Evolutionary conservation across 2,797 vertebrate genomes (phyloP), one percentile per base, ranked within the genome.

Genomic region (Enteromius viviparus): DNA sequence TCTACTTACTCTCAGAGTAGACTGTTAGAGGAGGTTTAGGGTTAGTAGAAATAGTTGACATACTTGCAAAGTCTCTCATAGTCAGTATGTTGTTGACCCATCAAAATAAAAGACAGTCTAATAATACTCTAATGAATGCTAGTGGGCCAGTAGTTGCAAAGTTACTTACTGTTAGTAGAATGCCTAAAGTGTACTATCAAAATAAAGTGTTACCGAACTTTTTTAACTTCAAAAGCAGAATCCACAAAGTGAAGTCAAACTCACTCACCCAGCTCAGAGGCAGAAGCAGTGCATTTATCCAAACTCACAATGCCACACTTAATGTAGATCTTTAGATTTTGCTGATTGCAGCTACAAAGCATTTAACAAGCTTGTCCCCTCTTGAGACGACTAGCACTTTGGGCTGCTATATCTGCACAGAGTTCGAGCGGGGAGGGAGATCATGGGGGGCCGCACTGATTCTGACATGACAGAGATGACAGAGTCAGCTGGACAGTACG

Each of bases 401-500:
- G 74, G 19, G 55, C 34, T 40, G 65, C 86, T 87, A 81, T 77
- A 86, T 88, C 76, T 71, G 70, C 84, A 84, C 77, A 85, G 17
- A 66, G 64, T 42, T 11, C 15, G 29, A 71, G 72, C 80, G 74
- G 58, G 68, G 66, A 71, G 47, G 49, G 10, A 45, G 21, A 66
- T 64, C 3, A 51, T 29, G 29, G 66, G 55, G 74, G 78, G 62
- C 10, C 17, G 76, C 70, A 42, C 76, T 84, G 82, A 75, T 82
- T 80, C 78, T 89, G 87, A 87, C 82, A 11, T 79, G 80, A 29
- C 49, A 60, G 78, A 81, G 87, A 87, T 81, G 80, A 58, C 81
- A 66, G 81, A 81, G 88, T 91, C 89, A 91, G 87, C 89, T 91
- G 90, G 82, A 78, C 26, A 70, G 84, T 85, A 88, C 82, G 85